Evolutionary conservation across 2,888 invertebrate genomes (phyloP).

Genomic region (Lasioglossum leucozonium): DNA sequence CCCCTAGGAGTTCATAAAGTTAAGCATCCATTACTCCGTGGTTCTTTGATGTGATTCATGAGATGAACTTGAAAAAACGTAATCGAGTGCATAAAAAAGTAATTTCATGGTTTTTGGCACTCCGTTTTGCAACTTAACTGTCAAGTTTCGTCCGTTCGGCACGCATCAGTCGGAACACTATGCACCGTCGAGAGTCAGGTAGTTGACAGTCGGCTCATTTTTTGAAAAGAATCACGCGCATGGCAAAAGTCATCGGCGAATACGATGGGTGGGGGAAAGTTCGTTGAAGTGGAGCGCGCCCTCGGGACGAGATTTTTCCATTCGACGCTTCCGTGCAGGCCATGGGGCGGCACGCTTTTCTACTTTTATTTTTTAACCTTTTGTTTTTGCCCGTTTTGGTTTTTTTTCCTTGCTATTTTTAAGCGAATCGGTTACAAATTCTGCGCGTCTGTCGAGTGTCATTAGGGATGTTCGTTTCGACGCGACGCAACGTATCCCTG

Average conservation of each 20-base stretch:
- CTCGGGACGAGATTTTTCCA: constrained; percentile 34
- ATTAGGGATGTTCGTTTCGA: neutral
- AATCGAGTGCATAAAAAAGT: constrained; percentile 22
- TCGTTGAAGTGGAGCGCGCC: constrained; percentile 5
- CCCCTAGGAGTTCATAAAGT: neutral
- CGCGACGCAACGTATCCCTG: neutral
- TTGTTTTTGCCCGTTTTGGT: neutral
- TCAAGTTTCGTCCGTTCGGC: neutral
- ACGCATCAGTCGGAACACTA: neutral
- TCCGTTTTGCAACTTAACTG: neutral
- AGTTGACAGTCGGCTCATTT: neutral
- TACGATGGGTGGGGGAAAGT: neutral
- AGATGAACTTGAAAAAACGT: neutral
- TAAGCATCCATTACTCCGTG: neutral
- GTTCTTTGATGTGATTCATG: neutral
- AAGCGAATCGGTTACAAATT: constrained; percentile 8
- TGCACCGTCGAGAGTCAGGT: neutral
- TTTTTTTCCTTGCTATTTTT: neutral
- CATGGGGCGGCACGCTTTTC: neutral
- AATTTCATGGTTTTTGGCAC: neutral
- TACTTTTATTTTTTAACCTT: neutral
- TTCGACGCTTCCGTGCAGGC: constrained; percentile 15
- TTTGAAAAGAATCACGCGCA: neutral
- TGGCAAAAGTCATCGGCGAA: constrained; percentile 30
- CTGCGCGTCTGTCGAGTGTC: neutral